Evolutionary conservation across 2,888 invertebrate genomes (phyloP), one percentile per base, ranked within the genome.

Genomic region (Spodoptera exigua): DNA sequence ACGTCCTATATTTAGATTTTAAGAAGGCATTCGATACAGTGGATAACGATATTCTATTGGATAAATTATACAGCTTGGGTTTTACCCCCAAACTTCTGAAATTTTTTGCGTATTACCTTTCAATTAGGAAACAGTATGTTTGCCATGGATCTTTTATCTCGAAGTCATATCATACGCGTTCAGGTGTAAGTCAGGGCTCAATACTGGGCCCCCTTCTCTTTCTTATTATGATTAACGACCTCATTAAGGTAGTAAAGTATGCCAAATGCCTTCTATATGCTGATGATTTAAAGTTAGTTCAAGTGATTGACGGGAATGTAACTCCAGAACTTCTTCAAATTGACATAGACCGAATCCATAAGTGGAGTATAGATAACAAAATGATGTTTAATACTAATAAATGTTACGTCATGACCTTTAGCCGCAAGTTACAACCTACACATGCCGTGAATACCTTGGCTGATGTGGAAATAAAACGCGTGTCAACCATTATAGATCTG

Each of bases 171-270:
- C 46, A 61, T 13, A 65, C 57, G n/a, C 54, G 51, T 2, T 58
- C 66, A 2, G 61, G 66, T 3, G 61, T 61, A 11, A 62, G 59
- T 47, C 66, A 66, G 35, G 61, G 70, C 34, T 32, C n/a, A n/a
- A n/a, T n/a, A n/a, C n/a, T n/a, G n/a, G n/a, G n/a, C n/a, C n/a
- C n/a, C n/a, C n/a, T n/a, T 13, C 35, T 3, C 4, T 46, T 32
- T 32, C 32, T 35, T 13, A 9, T 10, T 12, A 16, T 32, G 16
- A 34, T 34, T 14, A 16, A 14, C 3, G 14, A 46, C 16, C n/a
- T 34, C 13, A 9, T 14, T 9, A 13, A 3, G n/a, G n/a, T n/a
- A n/a, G n/a, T n/a, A n/a, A n/a, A n/a, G n/a, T n/a, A n/a, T n/a
- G n/a, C n/a, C n/a, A n/a, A n/a, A n/a, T n/a, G n/a, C n/a, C n/a